A percentile compares a stretch with the other conserved stretches of the same genome.
These are phyloP conservation scores for Cherax quadricarinatus DNA, from an alignment of 1,140 invertebrate genomes.

Conservation along the genomic window DNA sequence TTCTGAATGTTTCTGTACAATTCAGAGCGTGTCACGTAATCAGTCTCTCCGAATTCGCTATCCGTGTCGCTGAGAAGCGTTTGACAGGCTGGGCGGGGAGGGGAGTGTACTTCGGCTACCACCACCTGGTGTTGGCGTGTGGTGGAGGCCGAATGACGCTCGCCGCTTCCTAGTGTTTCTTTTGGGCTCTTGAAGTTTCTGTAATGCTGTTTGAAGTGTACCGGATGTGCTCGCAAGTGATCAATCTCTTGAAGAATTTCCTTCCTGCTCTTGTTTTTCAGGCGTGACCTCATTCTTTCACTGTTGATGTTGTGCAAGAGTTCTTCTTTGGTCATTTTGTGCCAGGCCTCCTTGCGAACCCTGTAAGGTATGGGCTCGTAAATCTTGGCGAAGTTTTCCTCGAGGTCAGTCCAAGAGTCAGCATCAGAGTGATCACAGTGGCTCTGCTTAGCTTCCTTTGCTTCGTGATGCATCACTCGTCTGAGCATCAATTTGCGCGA, in stretches of 20 bases:
- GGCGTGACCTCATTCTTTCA: conserved; percentile 60
- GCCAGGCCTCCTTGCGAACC: conserved; percentile 71
- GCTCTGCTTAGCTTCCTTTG: background rate
- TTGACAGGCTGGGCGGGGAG: background rate
- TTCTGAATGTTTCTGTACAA: conserved; percentile 72
- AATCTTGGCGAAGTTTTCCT: conserved; percentile 74
- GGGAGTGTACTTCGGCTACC: conserved; percentile 65
- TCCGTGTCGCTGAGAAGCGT: conserved; percentile 51
- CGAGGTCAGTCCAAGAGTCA: conserved; percentile 75
- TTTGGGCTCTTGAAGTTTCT: background rate
- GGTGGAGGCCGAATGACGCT: background rate
- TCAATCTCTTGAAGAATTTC: conserved; percentile 72
- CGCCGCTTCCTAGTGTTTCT: background rate
- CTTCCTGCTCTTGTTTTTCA: conserved; percentile 68
- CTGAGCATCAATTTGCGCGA: conserved; percentile 74
- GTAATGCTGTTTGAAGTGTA: conserved; percentile 5
- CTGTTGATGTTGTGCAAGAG: conserved; percentile 69
- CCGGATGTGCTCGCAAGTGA: conserved; percentile 27
- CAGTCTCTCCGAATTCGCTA: conserved; percentile 67
- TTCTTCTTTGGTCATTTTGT: conserved; percentile 72
- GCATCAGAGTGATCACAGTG: conserved; percentile 53
- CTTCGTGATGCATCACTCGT: conserved; percentile 65
- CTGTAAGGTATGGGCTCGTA: conserved; percentile 75
- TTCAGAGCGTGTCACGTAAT: conserved; percentile 73
- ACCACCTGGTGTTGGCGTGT: conserved; percentile 59